Conservation (phyloP, 1,140 invertebrate species). For the Trypoxylus dichotomus region DNA sequence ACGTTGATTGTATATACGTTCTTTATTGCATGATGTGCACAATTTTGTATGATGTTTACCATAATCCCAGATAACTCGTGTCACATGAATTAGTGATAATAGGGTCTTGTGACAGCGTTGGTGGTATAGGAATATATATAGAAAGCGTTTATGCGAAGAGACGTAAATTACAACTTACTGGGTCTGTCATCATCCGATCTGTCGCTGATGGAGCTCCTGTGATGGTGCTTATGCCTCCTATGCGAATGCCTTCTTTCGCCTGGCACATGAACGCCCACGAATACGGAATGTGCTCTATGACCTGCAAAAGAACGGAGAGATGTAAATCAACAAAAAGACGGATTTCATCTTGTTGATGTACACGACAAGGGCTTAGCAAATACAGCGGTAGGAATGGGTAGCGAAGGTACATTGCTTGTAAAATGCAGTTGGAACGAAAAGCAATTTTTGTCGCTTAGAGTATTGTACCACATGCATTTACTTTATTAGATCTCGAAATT, state of each 20-base stretch:
- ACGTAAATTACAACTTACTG: conserved; percentile 56
- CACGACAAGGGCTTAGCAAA: too few species aligned
- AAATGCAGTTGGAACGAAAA: too few species aligned
- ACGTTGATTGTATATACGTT: too few species aligned
- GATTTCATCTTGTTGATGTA: too few species aligned
- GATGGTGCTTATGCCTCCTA: conserved; percentile 77
- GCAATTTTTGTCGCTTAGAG: too few species aligned
- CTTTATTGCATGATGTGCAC: neutral
- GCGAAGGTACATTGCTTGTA: too few species aligned
- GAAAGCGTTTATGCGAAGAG: neutral
- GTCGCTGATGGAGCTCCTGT: conserved; percentile 57
- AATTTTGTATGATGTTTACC: neutral
- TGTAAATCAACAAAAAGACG: too few species aligned
- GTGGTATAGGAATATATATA: neutral
- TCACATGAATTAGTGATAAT: neutral
- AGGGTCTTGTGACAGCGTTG: neutral
- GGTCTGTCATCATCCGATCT: conserved; percentile 63
- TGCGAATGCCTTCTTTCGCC: conserved; percentile 72
- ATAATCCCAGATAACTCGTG: neutral
- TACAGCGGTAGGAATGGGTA: too few species aligned
- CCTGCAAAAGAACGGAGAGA: conserved; percentile 64
- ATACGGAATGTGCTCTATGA: conserved; percentile 85
- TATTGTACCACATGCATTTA: too few species aligned
- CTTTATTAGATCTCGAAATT: too few species aligned
- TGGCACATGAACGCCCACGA: conserved; percentile 84